Base-by-base conservation (phyloP, 2,888 invertebrate species). In the Hyposoter dolosus region DNA sequence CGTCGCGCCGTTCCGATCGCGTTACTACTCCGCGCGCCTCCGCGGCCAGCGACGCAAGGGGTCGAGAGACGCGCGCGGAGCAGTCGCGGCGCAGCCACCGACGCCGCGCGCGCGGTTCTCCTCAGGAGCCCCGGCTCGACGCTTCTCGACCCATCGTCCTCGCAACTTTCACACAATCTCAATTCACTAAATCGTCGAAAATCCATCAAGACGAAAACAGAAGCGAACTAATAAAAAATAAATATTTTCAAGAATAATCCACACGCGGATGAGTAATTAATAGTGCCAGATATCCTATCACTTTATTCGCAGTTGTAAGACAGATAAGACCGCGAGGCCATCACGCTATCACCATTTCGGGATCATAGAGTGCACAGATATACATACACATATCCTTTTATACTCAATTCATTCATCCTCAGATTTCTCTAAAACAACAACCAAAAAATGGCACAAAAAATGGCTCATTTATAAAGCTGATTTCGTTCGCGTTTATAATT, bases 1-100 rank as follows among this genome's bases (percentile, higher is more conserved):
- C 53, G 53, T 86, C 87, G 77, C 85, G 83, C 72, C 79, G 71
- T 50, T 63, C 71, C n/a, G 50, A 79, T 53, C 72, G 68, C 71
- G 69, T 63, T 56, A 69, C 79, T 80, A 23, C 82, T 75, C 60
- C 78, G 85, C 78, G 74, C 76, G 83, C 77, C 76, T 47, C 65
- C 72, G 74, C 83, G 77, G 40, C 56, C 40, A 66, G n/a, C n/a
- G 78, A 56, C 56, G 53, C 40, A 75, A 60, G 63, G 71, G 65
- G 60, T 17, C 40, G 72, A 35, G 76, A 77, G 45, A 72, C 65
- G 56, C 79, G 40, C 40, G 43, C 77, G 35, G 53, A 43, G 50
- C 82, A 82, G 75, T 74, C 74, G 81, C 78, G 78, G 71, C 80
- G 82, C 85, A 71, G 75, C 83, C 76, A 65, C 80, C 68, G 81